phyloP scores from a whole-genome alignment of 2,888 invertebrate genomes.

The Sepioteuthis lessoniana region DNA sequence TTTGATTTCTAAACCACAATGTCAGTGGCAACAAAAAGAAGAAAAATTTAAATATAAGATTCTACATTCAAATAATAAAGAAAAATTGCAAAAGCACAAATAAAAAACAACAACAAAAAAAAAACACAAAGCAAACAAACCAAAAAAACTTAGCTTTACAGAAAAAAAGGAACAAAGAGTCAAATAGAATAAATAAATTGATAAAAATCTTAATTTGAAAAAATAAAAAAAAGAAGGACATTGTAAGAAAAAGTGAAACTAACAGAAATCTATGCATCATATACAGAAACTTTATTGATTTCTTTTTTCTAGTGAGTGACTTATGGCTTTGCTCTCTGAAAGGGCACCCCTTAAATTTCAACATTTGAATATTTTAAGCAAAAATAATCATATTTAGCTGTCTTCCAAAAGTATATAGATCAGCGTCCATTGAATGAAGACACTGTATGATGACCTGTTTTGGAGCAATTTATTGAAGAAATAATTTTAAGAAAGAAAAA shows the following conservation, averaged over 20 bases:
- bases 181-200: conserved; percentile 4
- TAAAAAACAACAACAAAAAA: too few species aligned
- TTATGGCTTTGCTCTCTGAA: conserved; percentile 1
- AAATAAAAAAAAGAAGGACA: background rate
- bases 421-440: background rate
- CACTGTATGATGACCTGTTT: background rate
- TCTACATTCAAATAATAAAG: background rate
- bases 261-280: background rate
- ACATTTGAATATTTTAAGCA: background rate
- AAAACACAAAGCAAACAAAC: too few species aligned
- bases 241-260: background rate
- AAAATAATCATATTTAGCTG: background rate
- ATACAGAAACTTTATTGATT: background rate
- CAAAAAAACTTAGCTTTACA: background rate
- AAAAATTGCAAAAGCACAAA: background rate
- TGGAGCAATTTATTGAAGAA: background rate
- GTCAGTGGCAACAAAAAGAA: background rate
- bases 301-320: conserved; percentile 2
- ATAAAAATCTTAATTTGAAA: background rate
- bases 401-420: conserved; percentile 20
- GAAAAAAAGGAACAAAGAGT: background rate
- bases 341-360: conserved; percentile 8
- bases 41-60: background rate
- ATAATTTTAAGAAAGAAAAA: background rate
- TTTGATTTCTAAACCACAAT: background rate